Evolutionary conservation across 2,113 vertebrate species (phyloP).

Genomic region (Tympanuchus pallidicinctus): DNA sequence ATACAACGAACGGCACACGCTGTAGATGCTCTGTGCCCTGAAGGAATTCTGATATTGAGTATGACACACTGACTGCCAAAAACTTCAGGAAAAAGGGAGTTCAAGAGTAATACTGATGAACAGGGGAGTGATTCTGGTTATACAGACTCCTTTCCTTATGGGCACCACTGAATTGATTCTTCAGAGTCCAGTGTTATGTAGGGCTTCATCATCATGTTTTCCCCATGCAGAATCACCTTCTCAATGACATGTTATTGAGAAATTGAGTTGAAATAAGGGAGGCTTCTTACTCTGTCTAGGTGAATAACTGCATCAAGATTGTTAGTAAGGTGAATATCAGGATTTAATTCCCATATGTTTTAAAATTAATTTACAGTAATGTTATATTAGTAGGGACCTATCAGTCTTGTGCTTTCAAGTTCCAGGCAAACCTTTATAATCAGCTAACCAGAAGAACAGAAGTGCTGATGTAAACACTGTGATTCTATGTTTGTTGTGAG

Average conservation of each 20-base stretch:
- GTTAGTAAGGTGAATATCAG: background rate
- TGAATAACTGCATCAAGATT: background rate
- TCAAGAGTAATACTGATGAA: background rate
- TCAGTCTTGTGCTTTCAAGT: background rate
- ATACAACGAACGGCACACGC: background rate
- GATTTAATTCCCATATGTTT: background rate
- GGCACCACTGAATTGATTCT: background rate
- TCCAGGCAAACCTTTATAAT: background rate
- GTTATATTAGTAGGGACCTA: background rate
- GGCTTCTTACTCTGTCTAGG: background rate
- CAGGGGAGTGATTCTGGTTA: background rate
- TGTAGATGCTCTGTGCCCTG: background rate
- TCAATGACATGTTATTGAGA: background rate
- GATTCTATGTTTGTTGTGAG: background rate
- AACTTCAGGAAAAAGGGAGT: background rate
- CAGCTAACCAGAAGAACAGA: background rate
- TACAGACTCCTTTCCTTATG: background rate
- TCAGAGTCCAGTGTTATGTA: background rate
- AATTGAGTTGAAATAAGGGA: background rate
- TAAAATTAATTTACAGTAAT: background rate
- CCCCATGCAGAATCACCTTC: background rate
- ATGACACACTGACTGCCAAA: background rate
- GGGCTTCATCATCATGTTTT: background rate
- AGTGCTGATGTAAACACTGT: background rate
- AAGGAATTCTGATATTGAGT: background rate